Evolutionary conservation across 2,888 invertebrate genomes (phyloP).

Genomic region (Drosophila limbata): DNA sequence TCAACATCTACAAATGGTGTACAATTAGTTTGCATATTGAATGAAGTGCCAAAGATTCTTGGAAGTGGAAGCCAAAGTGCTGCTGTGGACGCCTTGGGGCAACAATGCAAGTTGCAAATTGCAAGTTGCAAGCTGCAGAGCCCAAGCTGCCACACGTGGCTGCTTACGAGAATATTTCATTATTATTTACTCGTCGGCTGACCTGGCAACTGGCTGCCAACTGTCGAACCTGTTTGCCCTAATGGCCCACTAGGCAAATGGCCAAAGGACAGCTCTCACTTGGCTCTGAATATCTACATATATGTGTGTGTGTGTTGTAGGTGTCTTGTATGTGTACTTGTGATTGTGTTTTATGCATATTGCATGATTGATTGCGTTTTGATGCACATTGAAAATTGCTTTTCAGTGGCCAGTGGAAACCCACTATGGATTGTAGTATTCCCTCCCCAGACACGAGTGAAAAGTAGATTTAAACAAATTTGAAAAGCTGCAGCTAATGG

Average conservation of each 20-base stretch:
- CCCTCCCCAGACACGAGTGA: not conserved
- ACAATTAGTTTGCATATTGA: not conserved
- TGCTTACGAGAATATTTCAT: slow-evolving; percentile 16
- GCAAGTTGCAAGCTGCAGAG: slow-evolving; percentile 1
- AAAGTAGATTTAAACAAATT: not conserved
- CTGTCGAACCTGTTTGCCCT: slow-evolving; percentile 25
- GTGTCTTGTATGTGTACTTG: slow-evolving; percentile 1
- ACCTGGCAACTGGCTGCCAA: slow-evolving; percentile 47
- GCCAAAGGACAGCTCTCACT: slow-evolving; percentile 13
- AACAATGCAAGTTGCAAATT: not conserved
- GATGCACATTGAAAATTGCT: slow-evolving; percentile 57
- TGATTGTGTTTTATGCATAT: slow-evolving; percentile 45
- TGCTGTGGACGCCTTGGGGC: not conserved
- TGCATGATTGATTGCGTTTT: slow-evolving; percentile 73
- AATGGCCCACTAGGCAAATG: slow-evolving; percentile 25
- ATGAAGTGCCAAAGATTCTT: slow-evolving; percentile 1
- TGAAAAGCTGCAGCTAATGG: slow-evolving; percentile 1
- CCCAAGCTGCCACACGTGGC: slow-evolving; percentile 17
- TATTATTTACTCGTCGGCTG: slow-evolving; percentile 43
- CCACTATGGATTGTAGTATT: not conserved
- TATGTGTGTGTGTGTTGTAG: not conserved
- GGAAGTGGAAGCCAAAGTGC: not conserved
- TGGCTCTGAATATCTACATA: slow-evolving; percentile 7
- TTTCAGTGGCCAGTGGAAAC: slow-evolving; percentile 34
- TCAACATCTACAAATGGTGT: not conserved